Base-by-base conservation (phyloP, 2,888 invertebrate species). In the Pollenia griseotomentosa region DNA sequence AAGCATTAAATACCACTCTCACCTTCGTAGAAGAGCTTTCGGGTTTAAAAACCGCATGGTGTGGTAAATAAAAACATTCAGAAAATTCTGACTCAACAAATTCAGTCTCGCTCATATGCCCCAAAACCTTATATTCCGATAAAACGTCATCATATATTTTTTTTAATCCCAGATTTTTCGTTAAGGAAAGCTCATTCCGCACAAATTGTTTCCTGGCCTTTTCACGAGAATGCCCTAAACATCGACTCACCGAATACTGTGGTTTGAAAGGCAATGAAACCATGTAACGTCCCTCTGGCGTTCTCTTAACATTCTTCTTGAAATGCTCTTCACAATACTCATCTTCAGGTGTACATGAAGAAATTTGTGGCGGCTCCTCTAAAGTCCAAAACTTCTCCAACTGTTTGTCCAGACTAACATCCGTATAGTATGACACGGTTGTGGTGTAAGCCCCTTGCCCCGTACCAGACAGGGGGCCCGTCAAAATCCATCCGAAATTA, bases 301-400 rank as follows among this genome's bases (percentile, higher is more conserved):
- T 61, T 40, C 61, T 12, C 8, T 61, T 61, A 61, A 40, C 16
- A 4, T 40, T 63, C 0, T 42, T 63, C 8, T 14, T 63, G 16
- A 42, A 63, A 40, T n/a, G 42, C 2, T 63, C 61, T 40, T 63
- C 42, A 10, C 61, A 63, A 9, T 42, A 42, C 42, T 61, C 42
- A 5, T 42, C 61, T n/a, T 40, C 40, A 11, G 61, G 40, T n/a
- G 61, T 40, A 12, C 40, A 19, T 19, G 19, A 19, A 19, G 19
- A 19, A 19, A 19, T 19, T 2, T 42, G n/a, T 33, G 74, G 74
- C 1, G 61, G 61, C 14, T 74, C 61, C 19, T 75, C 75, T 7
- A 75, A 12, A 4, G 8, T 42, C 63, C 63, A 75, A 65, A 75
- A 75, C 19, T 19, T 65, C n/a, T 65, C 65, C 12, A 75, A 12